A percentile compares a stretch with the other conserved stretches of the same genome.
Evolutionary conservation across 1,140 invertebrate genomes (phyloP).

Genomic region (Atta texana): DNA sequence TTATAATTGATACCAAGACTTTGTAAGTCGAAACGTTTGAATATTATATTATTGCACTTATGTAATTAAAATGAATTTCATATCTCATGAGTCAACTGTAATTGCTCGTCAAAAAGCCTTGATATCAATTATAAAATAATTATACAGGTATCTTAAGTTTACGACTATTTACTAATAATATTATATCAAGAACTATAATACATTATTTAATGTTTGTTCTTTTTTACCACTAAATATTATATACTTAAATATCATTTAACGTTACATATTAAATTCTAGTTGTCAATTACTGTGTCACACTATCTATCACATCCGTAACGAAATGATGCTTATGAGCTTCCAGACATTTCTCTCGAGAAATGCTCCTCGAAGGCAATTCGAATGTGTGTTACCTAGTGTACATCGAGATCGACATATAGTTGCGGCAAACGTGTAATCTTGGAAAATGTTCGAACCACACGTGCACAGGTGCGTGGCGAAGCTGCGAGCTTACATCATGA

Average conservation of each 20-base stretch:
- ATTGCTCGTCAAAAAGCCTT: no score
- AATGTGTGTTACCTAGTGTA: neutral
- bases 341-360: neutral
- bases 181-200: neutral
- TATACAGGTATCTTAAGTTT: neutral
- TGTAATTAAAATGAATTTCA: no score
- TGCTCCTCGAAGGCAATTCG: neutral
- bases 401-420: neutral
- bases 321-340: neutral
- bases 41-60: no score
- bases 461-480: constrained; percentile 56
- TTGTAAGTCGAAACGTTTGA: no score
- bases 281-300: neutral
- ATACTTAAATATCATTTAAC: neutral
- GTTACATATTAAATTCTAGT: neutral
- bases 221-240: neutral
- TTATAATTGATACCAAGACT: no score
- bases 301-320: neutral
- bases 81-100: no score
- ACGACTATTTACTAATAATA: no score
- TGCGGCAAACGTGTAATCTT: constrained; percentile 56
- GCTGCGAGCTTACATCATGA: constrained; percentile 2
- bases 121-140: neutral
- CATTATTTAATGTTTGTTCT: neutral
- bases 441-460: constrained; percentile 21